Conservation (phyloP, 2,888 invertebrate species). For the Coelopa pilipes region DNA sequence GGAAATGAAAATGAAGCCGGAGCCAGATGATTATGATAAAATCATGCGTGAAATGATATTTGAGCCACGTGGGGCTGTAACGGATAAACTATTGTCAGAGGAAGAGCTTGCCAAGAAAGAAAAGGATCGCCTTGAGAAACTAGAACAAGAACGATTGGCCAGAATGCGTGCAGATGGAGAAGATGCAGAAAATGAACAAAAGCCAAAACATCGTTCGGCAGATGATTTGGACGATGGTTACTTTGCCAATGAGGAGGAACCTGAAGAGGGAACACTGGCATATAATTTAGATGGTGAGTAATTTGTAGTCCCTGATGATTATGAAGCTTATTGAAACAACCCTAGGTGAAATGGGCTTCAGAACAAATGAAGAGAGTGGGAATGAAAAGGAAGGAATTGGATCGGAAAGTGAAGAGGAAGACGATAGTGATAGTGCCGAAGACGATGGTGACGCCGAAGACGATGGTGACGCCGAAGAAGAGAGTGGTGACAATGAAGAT, state of each 20-base stretch:
- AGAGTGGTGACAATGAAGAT: conserved; percentile 44
- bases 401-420: conserved; percentile 48
- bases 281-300: conserved; percentile 63
- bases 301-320: conserved; percentile 29
- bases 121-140: conserved; percentile 77
- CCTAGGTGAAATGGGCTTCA: conserved; percentile 43
- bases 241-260: conserved; percentile 69
- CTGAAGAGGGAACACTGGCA: conserved; percentile 55
- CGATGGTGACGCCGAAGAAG: conserved; percentile 17
- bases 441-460: conserved; percentile 43
- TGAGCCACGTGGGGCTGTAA: conserved; percentile 80
- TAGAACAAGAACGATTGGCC: conserved; percentile 80
- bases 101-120: conserved; percentile 86
- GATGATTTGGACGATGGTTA: conserved; percentile 91
- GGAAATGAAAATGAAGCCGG: conserved; percentile 62
- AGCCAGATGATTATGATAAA: conserved; percentile 82
- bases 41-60: conserved; percentile 83
- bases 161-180: conserved; percentile 80
- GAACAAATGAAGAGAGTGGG: conserved; percentile 40
- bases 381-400: conserved; percentile 43
- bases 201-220: conserved; percentile 77
- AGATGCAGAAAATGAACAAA: conserved; percentile 57
- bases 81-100: conserved; percentile 84
- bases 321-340: not conserved
- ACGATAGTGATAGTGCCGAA: conserved; percentile 45